Percentiles rank a stretch among this genome's conserved stretches.
Evolutionary conservation across 2,888 invertebrate genomes (phyloP).

Genomic region (Drosophila ustulata): DNA sequence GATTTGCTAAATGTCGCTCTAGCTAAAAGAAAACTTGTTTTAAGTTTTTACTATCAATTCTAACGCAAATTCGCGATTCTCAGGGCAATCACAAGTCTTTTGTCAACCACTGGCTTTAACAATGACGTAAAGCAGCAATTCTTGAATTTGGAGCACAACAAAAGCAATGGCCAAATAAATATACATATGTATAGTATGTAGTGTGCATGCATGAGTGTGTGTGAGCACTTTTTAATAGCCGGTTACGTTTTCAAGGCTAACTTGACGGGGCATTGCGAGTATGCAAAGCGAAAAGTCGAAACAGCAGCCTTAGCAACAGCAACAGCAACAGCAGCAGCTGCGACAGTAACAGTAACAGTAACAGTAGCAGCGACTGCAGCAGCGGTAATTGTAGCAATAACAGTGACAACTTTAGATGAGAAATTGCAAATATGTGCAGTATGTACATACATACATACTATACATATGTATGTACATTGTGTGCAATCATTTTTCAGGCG

Average conservation of each 20-base stretch:
- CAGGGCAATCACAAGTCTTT: not conserved
- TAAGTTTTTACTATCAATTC: not conserved
- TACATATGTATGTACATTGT: constrained; percentile 17
- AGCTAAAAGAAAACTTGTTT: not conserved
- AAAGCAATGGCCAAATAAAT: constrained; percentile 1
- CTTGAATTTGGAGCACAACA: constrained; percentile 8
- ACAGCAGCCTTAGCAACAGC: not conserved
- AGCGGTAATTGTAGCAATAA: not conserved
- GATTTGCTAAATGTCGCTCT: constrained; percentile 2
- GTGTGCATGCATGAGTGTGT: not conserved
- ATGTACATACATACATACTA: too few relatives aligned
- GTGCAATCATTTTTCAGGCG: constrained; percentile 45
- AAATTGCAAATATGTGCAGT: constrained; percentile 3
- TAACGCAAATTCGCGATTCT: constrained; percentile 1
- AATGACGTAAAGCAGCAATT: constrained; percentile 28
- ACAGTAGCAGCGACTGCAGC: not conserved
- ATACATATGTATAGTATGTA: not conserved
- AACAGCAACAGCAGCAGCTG: not conserved
- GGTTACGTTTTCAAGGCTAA: not conserved
- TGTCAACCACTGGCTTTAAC: constrained; percentile 2
- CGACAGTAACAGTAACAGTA: not conserved
- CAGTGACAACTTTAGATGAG: constrained; percentile 8
- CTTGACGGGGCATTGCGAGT: constrained; percentile 2
- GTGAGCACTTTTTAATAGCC: constrained; percentile 1
- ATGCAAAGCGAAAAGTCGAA: constrained; percentile 1